Conservation (phyloP, 2,797 vertebrate species). For the Botia kubotai region DNA sequence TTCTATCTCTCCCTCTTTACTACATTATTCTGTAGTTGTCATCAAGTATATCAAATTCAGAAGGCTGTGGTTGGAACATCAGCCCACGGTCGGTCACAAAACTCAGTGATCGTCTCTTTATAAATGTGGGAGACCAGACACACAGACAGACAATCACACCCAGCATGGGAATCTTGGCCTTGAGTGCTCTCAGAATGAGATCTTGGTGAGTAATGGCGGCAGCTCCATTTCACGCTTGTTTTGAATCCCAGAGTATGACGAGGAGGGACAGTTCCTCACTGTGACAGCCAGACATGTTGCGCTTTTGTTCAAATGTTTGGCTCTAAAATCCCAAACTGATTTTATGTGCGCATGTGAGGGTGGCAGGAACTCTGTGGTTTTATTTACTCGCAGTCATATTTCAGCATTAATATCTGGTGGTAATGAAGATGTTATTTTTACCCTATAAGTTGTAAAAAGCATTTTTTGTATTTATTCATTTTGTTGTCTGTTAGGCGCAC, state of each 20-base stretch:
- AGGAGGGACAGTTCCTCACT: slow-evolving; percentile 10
- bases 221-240: slow-evolving; percentile 18
- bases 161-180: slow-evolving; percentile 36
- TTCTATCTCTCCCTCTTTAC: background rate
- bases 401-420: background rate
- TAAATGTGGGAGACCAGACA: slow-evolving; percentile 62
- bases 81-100: slow-evolving; percentile 52
- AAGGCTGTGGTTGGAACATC: slow-evolving; percentile 57
- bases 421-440: background rate
- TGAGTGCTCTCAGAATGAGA: slow-evolving; percentile 25
- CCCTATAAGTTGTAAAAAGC: background rate
- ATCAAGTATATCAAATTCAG: slow-evolving; percentile 72
- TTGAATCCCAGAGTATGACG: slow-evolving; percentile 26
- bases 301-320: slow-evolving; percentile 7
- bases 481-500: no score
- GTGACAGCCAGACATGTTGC: slow-evolving; percentile 18
- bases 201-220: slow-evolving; percentile 35
- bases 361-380: slow-evolving; percentile 12
- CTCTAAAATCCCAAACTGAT: slow-evolving; percentile 29
- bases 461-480: background rate
- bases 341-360: slow-evolving; percentile 26
- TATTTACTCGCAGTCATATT: background rate
- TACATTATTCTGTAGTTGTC: slow-evolving; percentile 57
- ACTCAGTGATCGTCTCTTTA: slow-evolving; percentile 67
- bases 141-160: slow-evolving; percentile 61